Evolutionary conservation across 1,140 invertebrate species (phyloP), one percentile per base, ranked within the genome.

Genomic region (Drusus annulatus): DNA sequence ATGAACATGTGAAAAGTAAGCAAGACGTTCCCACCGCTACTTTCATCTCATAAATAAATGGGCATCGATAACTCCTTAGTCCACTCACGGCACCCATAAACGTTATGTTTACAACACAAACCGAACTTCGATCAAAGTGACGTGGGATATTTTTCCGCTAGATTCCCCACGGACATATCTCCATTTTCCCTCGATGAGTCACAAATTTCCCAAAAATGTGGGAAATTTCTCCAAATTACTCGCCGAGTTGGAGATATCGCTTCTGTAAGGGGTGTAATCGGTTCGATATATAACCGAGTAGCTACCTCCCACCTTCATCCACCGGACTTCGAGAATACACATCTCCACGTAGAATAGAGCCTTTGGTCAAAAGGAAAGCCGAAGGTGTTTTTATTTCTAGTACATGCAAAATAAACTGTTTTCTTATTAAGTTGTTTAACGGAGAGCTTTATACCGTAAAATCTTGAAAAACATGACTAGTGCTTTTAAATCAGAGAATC

Each of bases 191-290:
- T 45, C 36, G 36, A 45, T 45, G 25, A 21, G 62, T 65, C 62
- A 28, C 62, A 31, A 21, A 65, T 65, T 65, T 31, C 21, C 62
- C 62, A 25, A 76, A 76, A 76, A 31, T 62, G 51, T 62, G 54
- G 74, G 74, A 62, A 71, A 76, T 76, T 76, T 62, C 74, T 76
- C 56, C 36, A 60, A 76, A 76, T 76, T 76, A 76, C 56, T 45
- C 3, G 45, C 71, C 1, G 31, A 76, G 28, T 45, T 21, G 25
- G 58, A 76, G 36, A 76, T 76, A 76, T 62, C 62, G 54, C 74
- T 19, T 17, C 15, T 36, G 74, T 62, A 50, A 45, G 54, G 54
- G 36, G 28, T 62, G 36, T 76, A 76, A 76, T 76, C 74, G 58
- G 54, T n/a, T 28, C 74, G 16, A 76, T 76, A 60, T 62, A 76